Conservation (phyloP, 2,113 vertebrate species). For the Scomber japonicus region DNA sequence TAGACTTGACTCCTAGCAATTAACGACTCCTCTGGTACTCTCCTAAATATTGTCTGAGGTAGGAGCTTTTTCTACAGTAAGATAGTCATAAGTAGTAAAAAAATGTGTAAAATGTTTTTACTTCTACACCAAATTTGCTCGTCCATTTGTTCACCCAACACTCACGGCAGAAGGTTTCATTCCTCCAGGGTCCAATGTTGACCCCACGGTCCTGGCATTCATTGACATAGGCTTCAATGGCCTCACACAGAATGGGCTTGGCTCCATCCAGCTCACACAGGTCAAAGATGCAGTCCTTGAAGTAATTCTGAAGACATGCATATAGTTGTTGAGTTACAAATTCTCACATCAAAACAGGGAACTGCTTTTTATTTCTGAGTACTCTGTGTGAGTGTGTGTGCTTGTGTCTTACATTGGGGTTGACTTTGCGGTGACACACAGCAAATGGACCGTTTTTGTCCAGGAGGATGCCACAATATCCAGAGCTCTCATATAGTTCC, state of each 20-base stretch:
- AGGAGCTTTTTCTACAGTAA: no score
- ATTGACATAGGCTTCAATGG: slow-evolving; percentile 84
- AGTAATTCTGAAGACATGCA: slow-evolving; percentile 75
- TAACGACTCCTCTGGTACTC: no score
- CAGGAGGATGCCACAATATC: slow-evolving; percentile 80
- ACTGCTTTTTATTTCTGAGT: no score
- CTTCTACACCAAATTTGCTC: no score
- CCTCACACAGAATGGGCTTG: slow-evolving; percentile 79
- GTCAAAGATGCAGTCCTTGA: slow-evolving; percentile 84
- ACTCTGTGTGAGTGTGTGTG: neutral
- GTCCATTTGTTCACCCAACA: neutral
- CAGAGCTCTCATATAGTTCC: slow-evolving; percentile 80
- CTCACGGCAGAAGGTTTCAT: slow-evolving; percentile 84
- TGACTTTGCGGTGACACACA: slow-evolving; percentile 69
- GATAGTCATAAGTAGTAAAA: no score
- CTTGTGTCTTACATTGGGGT: slow-evolving; percentile 76
- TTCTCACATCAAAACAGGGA: no score
- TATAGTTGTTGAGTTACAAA: no score
- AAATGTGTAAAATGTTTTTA: no score
- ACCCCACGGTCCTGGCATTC: slow-evolving; percentile 87
- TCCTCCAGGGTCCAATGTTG: slow-evolving; percentile 83
- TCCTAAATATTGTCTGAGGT: no score
- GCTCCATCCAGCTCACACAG: slow-evolving; percentile 83
- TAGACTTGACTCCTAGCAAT: no score
- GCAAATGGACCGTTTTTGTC: slow-evolving; percentile 76